Base-by-base conservation (phyloP, 1,140 invertebrate genomes). In the Asobara japonica region DNA sequence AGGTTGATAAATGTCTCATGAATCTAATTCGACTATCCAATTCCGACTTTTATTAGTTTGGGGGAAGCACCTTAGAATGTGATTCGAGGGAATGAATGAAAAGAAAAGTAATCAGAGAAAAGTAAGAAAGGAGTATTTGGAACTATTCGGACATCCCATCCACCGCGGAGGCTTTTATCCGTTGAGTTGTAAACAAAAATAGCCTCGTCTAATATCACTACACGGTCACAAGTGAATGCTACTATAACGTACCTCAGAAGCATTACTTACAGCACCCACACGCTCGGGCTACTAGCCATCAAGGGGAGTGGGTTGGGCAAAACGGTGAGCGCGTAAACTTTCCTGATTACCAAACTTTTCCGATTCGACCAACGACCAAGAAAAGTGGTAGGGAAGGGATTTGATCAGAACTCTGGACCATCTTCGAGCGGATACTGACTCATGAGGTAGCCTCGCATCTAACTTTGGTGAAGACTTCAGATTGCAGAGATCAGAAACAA, bases 261-360 rank as follows among this genome's bases (percentile, higher is more conserved):
- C 51, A 56, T 56, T 82, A 81, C 78, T 81, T 78, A 79, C 74
- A 78, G 72, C 75, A 51, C 74, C 61, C 65, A 22, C 64, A 36
- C n/a, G 7, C 60, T 29, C 25, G n/a, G n/a, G 10, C 10, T 5
- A n/a, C 7, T 13, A 62, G 60, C 51, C 41, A 48, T 20, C 27
- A 18, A 29, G 16, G 7, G 48, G 45, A 69, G 31, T 29, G 41
- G n/a, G 18, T 20, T 60, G n/a, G 11, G 36, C 5, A 18, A 73
- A 48, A 68, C 31, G 51, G 64, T n/a, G n/a, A 64, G 33, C 30
- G 71, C 67, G 74, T 70, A 80, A 82, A 84, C 81, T 82, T 82
- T 82, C 77, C 78, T 78, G 81, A 82, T 84, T 84, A 81, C 80
- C 78, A 76, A 82, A 82, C 81, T 82, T 84, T 82, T 81, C 79